Conservation (phyloP, 1,140 invertebrate species). For the Campodea augens region DNA sequence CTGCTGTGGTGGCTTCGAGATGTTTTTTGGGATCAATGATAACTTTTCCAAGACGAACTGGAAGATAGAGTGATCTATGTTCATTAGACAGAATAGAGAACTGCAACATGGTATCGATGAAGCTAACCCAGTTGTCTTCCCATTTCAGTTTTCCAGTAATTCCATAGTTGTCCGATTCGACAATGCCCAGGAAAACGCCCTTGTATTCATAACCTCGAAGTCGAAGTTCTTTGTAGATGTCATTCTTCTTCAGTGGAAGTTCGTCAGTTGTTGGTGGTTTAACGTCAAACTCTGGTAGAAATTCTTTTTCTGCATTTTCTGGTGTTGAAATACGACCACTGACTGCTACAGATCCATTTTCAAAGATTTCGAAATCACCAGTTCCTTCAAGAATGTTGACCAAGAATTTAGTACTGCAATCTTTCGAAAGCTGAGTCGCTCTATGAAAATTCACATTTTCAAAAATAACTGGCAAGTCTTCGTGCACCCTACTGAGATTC, state of each 20-base stretch:
- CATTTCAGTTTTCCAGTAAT: conserved; percentile 22
- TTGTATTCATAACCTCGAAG: conserved; percentile 40
- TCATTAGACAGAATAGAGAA: conserved; percentile 28
- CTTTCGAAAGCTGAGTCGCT: conserved; percentile 56
- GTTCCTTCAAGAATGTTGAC: not conserved
- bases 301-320: conserved; percentile 16
- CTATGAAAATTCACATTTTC: conserved; percentile 67
- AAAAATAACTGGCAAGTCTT: conserved; percentile 61
- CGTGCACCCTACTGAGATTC: conserved; percentile 41
- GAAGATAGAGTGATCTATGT: conserved; percentile 27
- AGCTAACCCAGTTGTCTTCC: conserved; percentile 36
- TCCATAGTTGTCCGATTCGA: conserved; percentile 15
- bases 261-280: not conserved
- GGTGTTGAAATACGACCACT: conserved; percentile 24
- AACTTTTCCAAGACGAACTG: conserved; percentile 31
- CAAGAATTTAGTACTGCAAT: conserved; percentile 23
- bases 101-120: conserved; percentile 39
- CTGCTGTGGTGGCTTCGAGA: conserved; percentile 23
- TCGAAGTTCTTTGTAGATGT: conserved; percentile 38
- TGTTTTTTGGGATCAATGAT: conserved; percentile 36
- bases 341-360: conserved; percentile 29
- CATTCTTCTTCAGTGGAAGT: conserved; percentile 26
- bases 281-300: conserved; percentile 14
- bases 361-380: conserved; percentile 35
- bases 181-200: conserved; percentile 29